phyloP scores from a whole-genome alignment of 2,113 vertebrate species.

The Athene cunicularia region DNA sequence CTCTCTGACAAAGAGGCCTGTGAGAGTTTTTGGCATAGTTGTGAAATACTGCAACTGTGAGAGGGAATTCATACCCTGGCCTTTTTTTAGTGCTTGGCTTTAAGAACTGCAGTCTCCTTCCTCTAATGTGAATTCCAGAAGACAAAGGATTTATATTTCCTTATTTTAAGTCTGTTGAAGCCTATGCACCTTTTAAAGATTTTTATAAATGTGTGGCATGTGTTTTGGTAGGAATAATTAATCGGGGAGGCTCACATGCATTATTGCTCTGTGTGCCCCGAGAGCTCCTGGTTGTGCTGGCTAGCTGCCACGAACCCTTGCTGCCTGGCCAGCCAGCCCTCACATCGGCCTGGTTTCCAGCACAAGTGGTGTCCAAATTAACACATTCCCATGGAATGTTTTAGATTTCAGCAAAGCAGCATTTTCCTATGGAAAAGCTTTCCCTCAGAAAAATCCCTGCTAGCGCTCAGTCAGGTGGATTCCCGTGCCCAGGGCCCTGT shows the following conservation, averaged over 20 bases:
- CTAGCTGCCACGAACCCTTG: background rate
- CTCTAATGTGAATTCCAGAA: conserved; percentile 46
- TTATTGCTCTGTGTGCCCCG: background rate
- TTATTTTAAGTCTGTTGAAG: background rate
- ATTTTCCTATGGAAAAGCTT: conserved; percentile 14
- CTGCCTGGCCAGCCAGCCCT: background rate
- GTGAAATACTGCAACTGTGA: conserved; percentile 27
- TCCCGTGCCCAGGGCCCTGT: background rate
- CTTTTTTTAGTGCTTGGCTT: conserved; percentile 28
- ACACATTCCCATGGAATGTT: background rate
- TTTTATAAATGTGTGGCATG: background rate
- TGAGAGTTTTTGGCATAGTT: conserved; percentile 39
- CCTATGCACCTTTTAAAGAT: background rate
- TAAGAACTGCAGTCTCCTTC: background rate
- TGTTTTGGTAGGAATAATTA: background rate
- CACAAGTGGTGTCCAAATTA: background rate
- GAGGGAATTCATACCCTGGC: conserved; percentile 13
- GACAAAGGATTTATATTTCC: conserved; percentile 20
- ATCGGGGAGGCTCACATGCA: fast-evolving
- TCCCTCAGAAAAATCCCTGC: background rate
- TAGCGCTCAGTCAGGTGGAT: background rate
- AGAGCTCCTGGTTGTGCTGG: background rate
- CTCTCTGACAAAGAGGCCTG: conserved; percentile 5
- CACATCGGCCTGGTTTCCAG: background rate
- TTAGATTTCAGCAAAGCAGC: conserved; percentile 11